These are phyloP conservation scores for Cheilosia pagana DNA, from an alignment of 2,888 invertebrate species.

Conservation along the genomic window DNA sequence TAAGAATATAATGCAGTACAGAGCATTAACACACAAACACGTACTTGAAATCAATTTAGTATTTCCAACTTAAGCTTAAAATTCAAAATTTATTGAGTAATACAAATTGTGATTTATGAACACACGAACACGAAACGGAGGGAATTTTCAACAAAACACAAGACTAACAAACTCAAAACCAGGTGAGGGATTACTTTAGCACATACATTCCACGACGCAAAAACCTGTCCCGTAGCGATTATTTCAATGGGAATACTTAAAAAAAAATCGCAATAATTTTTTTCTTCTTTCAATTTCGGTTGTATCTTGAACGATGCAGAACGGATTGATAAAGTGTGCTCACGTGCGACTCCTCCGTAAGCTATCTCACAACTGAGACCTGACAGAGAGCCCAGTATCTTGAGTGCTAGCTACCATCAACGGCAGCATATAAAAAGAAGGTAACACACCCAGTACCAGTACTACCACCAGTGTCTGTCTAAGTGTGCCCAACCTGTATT, in stretches of 20 bases:
- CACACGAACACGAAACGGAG: constrained; percentile 20
- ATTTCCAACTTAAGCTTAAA: constrained; percentile 11
- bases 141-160: constrained; percentile 33
- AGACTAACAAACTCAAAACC: constrained; percentile 32
- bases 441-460: constrained; percentile 68
- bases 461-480: constrained; percentile 47
- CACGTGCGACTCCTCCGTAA: constrained; percentile 61
- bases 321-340: constrained; percentile 19
- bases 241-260: constrained; percentile 47
- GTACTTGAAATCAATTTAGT: not conserved
- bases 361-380: constrained; percentile 66
- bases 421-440: constrained; percentile 43
- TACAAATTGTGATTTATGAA: constrained; percentile 9
- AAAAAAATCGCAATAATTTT: constrained; percentile 35
- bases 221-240: constrained; percentile 62
- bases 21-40: constrained; percentile 7
- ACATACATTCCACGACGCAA: constrained; percentile 51
- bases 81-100: constrained; percentile 25
- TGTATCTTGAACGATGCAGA: constrained; percentile 18
- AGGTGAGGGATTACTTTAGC: constrained; percentile 22
- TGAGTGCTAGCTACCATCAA: constrained; percentile 51
- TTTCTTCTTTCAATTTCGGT: constrained; percentile 32
- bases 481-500: constrained; percentile 64
- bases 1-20: constrained; percentile 3
- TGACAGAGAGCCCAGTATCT: constrained; percentile 51